A percentile compares a stretch with the other conserved stretches of the same genome.
Conservation (phyloP, 2,797 vertebrate species). For the Trachops cirrhosus region DNA sequence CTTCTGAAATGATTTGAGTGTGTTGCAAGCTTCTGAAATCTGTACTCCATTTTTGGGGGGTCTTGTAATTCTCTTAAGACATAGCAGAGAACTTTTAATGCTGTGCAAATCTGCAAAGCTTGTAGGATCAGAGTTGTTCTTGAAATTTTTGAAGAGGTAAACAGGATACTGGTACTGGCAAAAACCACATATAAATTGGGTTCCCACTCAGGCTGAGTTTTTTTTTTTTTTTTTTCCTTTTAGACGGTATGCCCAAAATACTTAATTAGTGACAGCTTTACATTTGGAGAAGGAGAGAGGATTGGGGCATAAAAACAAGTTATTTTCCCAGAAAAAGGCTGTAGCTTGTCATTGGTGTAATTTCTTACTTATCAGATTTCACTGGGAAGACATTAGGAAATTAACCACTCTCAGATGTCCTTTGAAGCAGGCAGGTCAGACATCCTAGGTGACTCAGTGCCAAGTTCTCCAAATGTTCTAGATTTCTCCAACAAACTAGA, state of each 20-base stretch:
- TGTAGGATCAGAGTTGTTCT: slow-evolving; percentile 1
- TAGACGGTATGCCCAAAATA: not conserved
- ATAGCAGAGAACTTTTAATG: slow-evolving; percentile 38
- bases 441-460: not conserved
- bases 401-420: not conserved
- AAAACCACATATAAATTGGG: not conserved
- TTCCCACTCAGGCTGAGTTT: not conserved
- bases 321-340: not conserved
- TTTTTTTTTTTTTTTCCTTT: not conserved
- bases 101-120: slow-evolving; percentile 6
- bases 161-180: not conserved
- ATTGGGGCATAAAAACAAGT: not conserved
- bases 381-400: not conserved
- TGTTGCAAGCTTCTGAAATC: slow-evolving; percentile 36
- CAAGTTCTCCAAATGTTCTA: not conserved
- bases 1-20: slow-evolving; percentile 34
- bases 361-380: slow-evolving; percentile 35
- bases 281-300: not conserved
- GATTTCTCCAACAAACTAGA: not conserved
- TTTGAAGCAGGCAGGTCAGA: not conserved
- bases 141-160: slow-evolving; percentile 52
- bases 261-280: slow-evolving; percentile 22
- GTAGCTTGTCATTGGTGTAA: not conserved
- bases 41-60: not conserved
- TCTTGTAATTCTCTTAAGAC: slow-evolving; percentile 43